Evolutionary conservation across 2,888 invertebrate species (phyloP).

Genomic region (Orchesella flavescens): DNA sequence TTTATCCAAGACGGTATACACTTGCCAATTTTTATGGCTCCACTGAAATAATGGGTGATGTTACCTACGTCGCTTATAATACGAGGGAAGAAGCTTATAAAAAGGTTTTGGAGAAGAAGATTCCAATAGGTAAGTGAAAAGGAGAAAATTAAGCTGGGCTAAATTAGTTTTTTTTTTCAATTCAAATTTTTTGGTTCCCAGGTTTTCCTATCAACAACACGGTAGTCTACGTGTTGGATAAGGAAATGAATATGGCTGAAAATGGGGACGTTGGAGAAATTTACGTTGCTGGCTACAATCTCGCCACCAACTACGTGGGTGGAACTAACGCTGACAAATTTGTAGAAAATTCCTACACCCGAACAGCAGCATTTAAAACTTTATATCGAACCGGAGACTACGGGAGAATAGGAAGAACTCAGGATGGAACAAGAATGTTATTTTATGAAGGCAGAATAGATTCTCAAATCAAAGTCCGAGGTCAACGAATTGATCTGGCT

Average conservation of each 20-base stretch:
- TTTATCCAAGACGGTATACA: constrained; percentile 76
- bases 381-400: constrained; percentile 68
- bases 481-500: constrained; percentile 81
- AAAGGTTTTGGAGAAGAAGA: constrained; percentile 78
- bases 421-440: constrained; percentile 53
- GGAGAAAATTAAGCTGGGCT: not conserved
- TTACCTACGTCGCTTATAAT: constrained; percentile 84
- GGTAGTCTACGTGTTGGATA: constrained; percentile 85
- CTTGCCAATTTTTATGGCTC: constrained; percentile 90
- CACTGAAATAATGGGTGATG: constrained; percentile 94
- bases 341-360: constrained; percentile 64
- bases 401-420: constrained; percentile 62
- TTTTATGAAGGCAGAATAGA: constrained; percentile 63
- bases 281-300: constrained; percentile 70
- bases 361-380: constrained; percentile 44
- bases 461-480: constrained; percentile 86
- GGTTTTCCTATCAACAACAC: constrained; percentile 88
- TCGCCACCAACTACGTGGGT: constrained; percentile 71
- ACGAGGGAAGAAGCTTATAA: constrained; percentile 76
- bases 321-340: constrained; percentile 69
- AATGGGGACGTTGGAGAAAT: constrained; percentile 77
- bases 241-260: constrained; percentile 80
- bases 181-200: constrained; percentile 72
- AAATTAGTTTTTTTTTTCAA: too few species aligned
- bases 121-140: constrained; percentile 83